Base-by-base conservation (phyloP, 2,888 invertebrate genomes). In the Operophtera brumata region DNA sequence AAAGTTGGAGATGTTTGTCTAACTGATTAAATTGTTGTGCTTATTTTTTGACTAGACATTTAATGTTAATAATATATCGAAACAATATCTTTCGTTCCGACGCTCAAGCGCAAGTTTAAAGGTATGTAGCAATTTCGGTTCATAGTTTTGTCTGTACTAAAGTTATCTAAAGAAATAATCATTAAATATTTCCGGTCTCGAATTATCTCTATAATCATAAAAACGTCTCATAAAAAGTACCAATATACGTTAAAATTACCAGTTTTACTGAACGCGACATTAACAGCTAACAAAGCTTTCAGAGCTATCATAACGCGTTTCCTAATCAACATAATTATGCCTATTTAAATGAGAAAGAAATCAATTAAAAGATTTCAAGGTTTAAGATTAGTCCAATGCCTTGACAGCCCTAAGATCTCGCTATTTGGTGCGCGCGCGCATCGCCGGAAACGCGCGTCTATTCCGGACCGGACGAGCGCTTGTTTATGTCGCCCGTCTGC, bases 391-490 rank as follows among this genome's bases (percentile, higher is more conserved):
- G 13, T 36, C 2, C 13, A 12, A 2, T 20, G 20, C 20, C 11
- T 6, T 13, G 53, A 8, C 58, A 62, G 37, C 64, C 62, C 62
- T 62, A 56, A n/a, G 28, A 40, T 11, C 44, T 39, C 55, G 49
- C 57, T 43, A 51, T 55, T 59, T 61, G 59, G 54, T 59, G 58
- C 61, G 67, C 66, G 68, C 69, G 70, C 67, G 70, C 70, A 62
- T 70, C 75, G 74, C 83, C 84, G 86, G 86, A 87, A 86, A 78
- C 79, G 73, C 73, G 70, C 78, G 84, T 87, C 89, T 88, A 88
- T 89, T 86, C 82, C 85, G 70, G 80, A 84, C 88, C 86, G 88
- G 89, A 89, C 81, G 84, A 72, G 66, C 71, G 78, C 78, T 73
- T 82, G 83, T 85, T 84, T 84, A 84, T 81, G 84, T 84, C 82